These are phyloP conservation scores for Idris sp. DNA, from an alignment of 1,140 invertebrate species.

Conservation along the genomic window DNA sequence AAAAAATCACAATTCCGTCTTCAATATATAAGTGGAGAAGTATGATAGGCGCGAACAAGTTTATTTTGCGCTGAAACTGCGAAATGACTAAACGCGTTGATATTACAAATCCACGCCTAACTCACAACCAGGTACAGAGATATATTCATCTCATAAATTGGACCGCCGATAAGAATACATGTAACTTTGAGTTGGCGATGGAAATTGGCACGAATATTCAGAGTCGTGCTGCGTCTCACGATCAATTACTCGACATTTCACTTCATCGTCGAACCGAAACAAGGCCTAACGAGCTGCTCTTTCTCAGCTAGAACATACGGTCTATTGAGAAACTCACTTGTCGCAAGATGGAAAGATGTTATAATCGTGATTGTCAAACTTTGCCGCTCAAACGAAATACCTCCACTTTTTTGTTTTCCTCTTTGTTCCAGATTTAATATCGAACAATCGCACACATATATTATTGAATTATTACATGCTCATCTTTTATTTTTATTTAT, in stretches of 20 bases:
- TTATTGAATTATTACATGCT: too few species aligned
- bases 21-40: constrained; percentile 4
- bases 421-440: not conserved
- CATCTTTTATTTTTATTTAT: too few species aligned
- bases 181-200: constrained; percentile 37
- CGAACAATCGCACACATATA: too few species aligned
- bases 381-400: not conserved
- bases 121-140: constrained; percentile 28
- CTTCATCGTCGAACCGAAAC: constrained; percentile 49
- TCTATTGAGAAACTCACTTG: constrained; percentile 53
- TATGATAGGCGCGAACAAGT: constrained; percentile 15
- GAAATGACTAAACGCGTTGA: constrained; percentile 34
- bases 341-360: constrained; percentile 41
- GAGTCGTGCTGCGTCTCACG: constrained; percentile 31
- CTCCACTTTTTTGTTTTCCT: not conserved
- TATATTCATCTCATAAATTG: constrained; percentile 48
- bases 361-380: constrained; percentile 38
- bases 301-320: constrained; percentile 47
- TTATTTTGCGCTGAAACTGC: constrained; percentile 31
- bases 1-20: constrained; percentile 4
- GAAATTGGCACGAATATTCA: constrained; percentile 52
- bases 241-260: constrained; percentile 50
- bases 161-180: constrained; percentile 51
- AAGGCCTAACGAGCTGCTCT: constrained; percentile 38
- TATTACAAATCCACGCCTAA: constrained; percentile 18